Evolutionary conservation across 2,797 vertebrate species (phyloP).

Genomic region (Falco berigora): DNA sequence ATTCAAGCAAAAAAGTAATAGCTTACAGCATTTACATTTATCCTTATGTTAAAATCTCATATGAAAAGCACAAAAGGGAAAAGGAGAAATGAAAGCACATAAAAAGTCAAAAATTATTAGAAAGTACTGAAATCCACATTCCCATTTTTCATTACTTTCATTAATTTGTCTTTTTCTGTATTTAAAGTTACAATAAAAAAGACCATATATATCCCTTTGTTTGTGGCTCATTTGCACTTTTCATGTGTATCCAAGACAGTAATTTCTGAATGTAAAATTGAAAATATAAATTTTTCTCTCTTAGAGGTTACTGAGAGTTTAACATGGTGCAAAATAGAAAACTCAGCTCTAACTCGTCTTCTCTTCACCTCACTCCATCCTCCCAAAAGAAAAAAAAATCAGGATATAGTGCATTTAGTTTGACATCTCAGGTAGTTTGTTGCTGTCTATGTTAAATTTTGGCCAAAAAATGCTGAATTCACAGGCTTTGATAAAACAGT

Average conservation of each 20-base stretch:
- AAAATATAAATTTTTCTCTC: background rate
- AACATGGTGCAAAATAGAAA: background rate
- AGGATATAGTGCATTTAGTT: conserved; percentile 22
- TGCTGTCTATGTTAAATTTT: conserved; percentile 1
- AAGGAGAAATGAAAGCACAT: background rate
- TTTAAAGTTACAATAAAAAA: background rate
- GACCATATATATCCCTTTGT: background rate
- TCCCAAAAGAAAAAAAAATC: background rate
- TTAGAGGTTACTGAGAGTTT: conserved; percentile 43
- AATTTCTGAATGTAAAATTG: background rate
- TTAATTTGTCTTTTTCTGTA: background rate
- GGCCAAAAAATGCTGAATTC: conserved; percentile 1
- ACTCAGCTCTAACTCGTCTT: conserved; percentile 5
- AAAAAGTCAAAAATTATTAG: background rate
- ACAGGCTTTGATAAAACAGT: conserved; percentile 32
- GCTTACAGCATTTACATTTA: background rate
- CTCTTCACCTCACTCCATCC: conserved; percentile 5
- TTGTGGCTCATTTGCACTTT: background rate
- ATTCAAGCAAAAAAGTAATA: background rate
- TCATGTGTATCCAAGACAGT: background rate
- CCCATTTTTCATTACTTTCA: background rate
- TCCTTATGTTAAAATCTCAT: background rate
- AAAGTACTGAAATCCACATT: background rate
- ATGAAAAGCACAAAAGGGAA: background rate
- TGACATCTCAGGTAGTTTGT: conserved; percentile 36